These are phyloP conservation scores for Nomada lathburiana DNA, from an alignment of 2,888 invertebrate genomes.

Conservation along the genomic window DNA sequence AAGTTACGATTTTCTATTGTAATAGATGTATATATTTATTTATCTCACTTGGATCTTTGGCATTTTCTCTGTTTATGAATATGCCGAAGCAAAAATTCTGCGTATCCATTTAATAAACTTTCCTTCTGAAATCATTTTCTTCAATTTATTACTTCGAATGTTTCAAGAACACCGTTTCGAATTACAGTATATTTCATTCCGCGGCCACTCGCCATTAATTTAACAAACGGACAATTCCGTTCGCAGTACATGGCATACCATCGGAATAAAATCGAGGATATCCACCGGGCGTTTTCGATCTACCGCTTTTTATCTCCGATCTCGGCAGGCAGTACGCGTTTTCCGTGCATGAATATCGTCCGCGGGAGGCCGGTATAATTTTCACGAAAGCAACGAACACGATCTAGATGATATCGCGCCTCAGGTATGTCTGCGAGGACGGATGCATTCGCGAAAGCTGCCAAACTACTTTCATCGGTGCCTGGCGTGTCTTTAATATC, in stretches of 20 bases:
- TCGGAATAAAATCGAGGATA: slow-evolving; percentile 2
- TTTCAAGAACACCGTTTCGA: not conserved
- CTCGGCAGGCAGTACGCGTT: slow-evolving; percentile 12
- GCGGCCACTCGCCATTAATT: not conserved
- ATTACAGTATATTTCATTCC: too few species aligned
- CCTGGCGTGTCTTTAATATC: slow-evolving; percentile 15
- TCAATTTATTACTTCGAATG: too few species aligned
- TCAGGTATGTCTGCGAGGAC: slow-evolving; percentile 13
- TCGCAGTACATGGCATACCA: not conserved
- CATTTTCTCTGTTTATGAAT: too few species aligned
- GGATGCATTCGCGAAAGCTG: slow-evolving; percentile 44
- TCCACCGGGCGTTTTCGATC: not conserved
- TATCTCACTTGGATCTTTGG: too few species aligned
- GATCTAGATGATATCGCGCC: slow-evolving; percentile 41
- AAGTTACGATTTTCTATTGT: too few species aligned
- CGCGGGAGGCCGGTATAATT: slow-evolving; percentile 17
- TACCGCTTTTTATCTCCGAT: slow-evolving; percentile 30
- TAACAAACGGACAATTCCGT: slow-evolving; percentile 3
- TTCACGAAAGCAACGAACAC: slow-evolving; percentile 35
- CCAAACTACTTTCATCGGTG: slow-evolving; percentile 24
- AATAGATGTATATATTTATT: too few species aligned
- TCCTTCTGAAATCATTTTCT: too few species aligned
- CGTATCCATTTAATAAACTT: too few species aligned
- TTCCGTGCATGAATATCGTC: slow-evolving; percentile 11
- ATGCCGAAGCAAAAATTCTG: too few species aligned